Conservation (phyloP, 1,140 invertebrate species). For the Drosophila bifasciata region DNA sequence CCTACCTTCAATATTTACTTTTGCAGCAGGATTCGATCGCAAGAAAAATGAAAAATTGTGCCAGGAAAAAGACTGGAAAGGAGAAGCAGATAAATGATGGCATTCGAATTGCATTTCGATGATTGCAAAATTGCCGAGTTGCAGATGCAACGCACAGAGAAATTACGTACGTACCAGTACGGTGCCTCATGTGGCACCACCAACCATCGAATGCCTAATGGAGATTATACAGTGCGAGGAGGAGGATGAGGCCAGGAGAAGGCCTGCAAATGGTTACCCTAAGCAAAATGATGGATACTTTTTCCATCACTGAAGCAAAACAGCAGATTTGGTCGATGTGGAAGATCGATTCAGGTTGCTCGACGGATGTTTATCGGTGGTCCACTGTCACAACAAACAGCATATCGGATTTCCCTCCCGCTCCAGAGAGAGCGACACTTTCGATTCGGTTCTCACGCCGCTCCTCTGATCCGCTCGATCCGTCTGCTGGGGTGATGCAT, state of each 20-base stretch:
- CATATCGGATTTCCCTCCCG: slow-evolving; percentile 43
- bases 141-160: slow-evolving; percentile 31
- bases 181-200: slow-evolving; percentile 58
- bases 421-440: slow-evolving; percentile 10
- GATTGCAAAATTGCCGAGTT: slow-evolving; percentile 74
- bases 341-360: too few species aligned
- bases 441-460: slow-evolving; percentile 42
- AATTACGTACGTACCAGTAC: slow-evolving; percentile 58
- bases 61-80: slow-evolving; percentile 22
- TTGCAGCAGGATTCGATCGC: slow-evolving; percentile 50
- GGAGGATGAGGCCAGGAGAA: too few species aligned
- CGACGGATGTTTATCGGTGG: slow-evolving; percentile 46
- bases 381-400: slow-evolving; percentile 37
- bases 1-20: slow-evolving; percentile 68
- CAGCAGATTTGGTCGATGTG: too few species aligned
- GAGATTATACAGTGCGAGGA: slow-evolving; percentile 56
- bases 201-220: slow-evolving; percentile 58
- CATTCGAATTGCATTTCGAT: slow-evolving; percentile 80
- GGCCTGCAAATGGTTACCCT: too few species aligned
- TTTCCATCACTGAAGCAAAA: too few species aligned
- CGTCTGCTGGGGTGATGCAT: slow-evolving; percentile 38
- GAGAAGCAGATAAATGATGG: slow-evolving; percentile 72
- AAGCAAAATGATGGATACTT: too few species aligned
- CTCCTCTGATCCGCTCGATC: slow-evolving; percentile 13
- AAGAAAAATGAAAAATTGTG: slow-evolving; percentile 70